Evolutionary conservation across 2,888 invertebrate species (phyloP), one percentile per base, ranked within the genome.

Genomic region (Apomyelois bistriatella): DNA sequence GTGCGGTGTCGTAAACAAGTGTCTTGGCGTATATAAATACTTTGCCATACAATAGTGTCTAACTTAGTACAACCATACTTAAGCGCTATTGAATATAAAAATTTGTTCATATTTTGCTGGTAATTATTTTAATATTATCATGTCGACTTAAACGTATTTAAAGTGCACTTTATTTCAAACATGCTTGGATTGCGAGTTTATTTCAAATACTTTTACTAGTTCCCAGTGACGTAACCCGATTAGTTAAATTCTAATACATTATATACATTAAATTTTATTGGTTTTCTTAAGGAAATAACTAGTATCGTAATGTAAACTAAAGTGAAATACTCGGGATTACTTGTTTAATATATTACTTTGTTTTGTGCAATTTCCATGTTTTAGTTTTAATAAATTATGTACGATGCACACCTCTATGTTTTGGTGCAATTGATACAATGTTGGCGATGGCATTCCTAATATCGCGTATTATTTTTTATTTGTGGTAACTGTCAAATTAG

Each of bases 251-350:
- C 16, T 16, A 42, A 22, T 42, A 22, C 22, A 22, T 16, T 38
- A 43, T 28, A 43, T 28, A 28, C 42, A 43, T 43, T 28, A 28
- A 43, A 43, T 28, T 22, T 42, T 17, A 30, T 40, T 40, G 40
- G 40, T 40, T 16, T 16, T 16, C 40, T 38, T 15, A 7, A 40
- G 40, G 7, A 15, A 40, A 16, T 40, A 38, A 15, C 15, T 38
- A 40, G 40, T 15, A 9, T 16, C 15, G 15, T 40, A 16, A 2
- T 15, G 16, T 40, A 16, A 40, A 38, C 6, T 38, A 7, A 15
- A 8, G 22, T 38, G 6, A 38, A 38, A 38, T 38, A 15, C 40
- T 40, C 13, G 40, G 16, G 15, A 16, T 40, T 16, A 40, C 40
- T 40, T 40, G 40, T 40, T 16, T 7, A 38, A 15, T 12, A 38